phyloP scores from a whole-genome alignment of 2,888 invertebrate species.

The Mellilla xanthometata region DNA sequence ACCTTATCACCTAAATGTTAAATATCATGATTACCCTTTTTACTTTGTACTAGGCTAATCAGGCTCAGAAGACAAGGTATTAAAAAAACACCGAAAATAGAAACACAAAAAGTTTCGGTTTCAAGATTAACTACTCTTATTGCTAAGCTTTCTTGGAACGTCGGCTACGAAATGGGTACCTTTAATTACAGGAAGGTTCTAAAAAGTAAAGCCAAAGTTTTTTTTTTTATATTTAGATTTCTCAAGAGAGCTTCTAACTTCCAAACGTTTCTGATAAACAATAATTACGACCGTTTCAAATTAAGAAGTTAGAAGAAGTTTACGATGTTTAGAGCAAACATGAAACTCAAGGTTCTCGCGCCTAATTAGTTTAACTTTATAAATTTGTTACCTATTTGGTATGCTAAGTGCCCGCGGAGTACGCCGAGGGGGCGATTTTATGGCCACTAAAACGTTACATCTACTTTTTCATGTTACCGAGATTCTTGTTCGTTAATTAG shows the following conservation, averaged over 20 bases:
- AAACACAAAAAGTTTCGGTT: neutral
- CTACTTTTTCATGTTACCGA: conserved; percentile 42
- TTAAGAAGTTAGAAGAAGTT: conserved; percentile 63
- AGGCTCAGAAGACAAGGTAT: no score
- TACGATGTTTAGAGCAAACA: conserved; percentile 64
- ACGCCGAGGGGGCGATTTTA: conserved; percentile 45
- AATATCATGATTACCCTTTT: no score
- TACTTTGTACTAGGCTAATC: no score
- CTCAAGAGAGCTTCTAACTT: conserved; percentile 40
- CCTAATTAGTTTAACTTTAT: conserved; percentile 74
- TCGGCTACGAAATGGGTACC: conserved; percentile 11
- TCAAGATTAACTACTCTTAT: neutral
- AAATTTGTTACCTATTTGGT: conserved; percentile 78
- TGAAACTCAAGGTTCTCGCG: no score
- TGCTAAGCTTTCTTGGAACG: conserved; percentile 1
- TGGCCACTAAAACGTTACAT: conserved; percentile 38
- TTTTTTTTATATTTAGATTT: conserved; percentile 45
- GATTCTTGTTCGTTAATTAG: conserved; percentile 20
- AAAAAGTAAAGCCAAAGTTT: conserved; percentile 27
- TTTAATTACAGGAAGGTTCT: conserved; percentile 25
- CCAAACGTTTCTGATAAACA: conserved; percentile 56
- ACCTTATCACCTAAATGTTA: no score
- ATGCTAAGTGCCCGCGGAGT: conserved; percentile 65
- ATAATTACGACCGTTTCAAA: conserved; percentile 65
- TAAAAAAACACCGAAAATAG: no score